phyloP scores from a whole-genome alignment of 2,797 vertebrate genomes.

The Steatocranus sp. region DNA sequence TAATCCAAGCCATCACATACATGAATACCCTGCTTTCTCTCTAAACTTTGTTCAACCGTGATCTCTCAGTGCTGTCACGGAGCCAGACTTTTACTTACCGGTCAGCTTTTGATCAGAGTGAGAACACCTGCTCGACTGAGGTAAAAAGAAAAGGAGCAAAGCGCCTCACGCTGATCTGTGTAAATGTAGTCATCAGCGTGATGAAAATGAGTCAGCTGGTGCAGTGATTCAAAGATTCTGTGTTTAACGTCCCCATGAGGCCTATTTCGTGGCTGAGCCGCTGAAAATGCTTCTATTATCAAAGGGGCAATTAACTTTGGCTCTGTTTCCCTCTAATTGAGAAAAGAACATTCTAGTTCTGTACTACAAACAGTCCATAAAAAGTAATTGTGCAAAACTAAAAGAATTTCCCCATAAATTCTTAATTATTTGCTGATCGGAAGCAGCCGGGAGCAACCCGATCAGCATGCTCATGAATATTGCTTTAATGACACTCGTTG shows the following conservation, averaged over 20 bases:
- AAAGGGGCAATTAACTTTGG: constrained; percentile 59
- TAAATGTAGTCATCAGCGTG: constrained; percentile 58
- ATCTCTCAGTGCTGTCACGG: constrained; percentile 13
- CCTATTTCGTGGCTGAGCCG: constrained; percentile 36
- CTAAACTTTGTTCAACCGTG: not conserved
- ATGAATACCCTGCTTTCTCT: not conserved
- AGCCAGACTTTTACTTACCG: constrained; percentile 8
- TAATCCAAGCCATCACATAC: not conserved
- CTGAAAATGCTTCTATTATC: constrained; percentile 46
- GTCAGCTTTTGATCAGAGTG: constrained; percentile 34
- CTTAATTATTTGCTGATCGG: constrained; percentile 36
- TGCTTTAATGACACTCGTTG: constrained; percentile 22
- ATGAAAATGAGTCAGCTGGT: constrained; percentile 61
- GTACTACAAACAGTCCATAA: constrained; percentile 42
- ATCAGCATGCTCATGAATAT: constrained; percentile 48
- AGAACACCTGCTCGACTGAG: constrained; percentile 36
- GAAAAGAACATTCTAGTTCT: constrained; percentile 42
- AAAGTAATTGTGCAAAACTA: constrained; percentile 36
- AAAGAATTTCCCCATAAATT: constrained; percentile 28
- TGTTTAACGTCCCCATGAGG: constrained; percentile 50
- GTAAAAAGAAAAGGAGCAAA: constrained; percentile 17
- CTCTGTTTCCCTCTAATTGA: constrained; percentile 49
- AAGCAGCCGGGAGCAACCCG: constrained; percentile 11
- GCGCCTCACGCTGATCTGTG: constrained; percentile 49
- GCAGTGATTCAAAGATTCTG: constrained; percentile 49